Evolutionary conservation across 2,113 vertebrate species (phyloP).

Genomic region (Dipodomys spectabilis): DNA sequence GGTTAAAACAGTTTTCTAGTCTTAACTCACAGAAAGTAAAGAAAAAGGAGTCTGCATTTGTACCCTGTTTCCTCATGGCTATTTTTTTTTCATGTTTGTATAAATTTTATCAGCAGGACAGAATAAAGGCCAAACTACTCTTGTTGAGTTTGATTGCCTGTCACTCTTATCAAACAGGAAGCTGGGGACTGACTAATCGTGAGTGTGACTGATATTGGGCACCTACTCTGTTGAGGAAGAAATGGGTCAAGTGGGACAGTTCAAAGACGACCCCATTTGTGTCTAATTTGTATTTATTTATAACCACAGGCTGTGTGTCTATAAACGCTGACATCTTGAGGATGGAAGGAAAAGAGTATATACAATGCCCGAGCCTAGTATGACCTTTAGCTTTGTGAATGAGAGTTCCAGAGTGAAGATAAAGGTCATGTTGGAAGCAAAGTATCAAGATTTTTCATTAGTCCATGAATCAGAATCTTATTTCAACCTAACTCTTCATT

Average conservation of each 20-base stretch:
- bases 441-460: conserved; percentile 60
- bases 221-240: conserved; percentile 28
- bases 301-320: not conserved
- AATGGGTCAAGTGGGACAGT: conserved; percentile 47
- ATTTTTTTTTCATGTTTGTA: conserved; percentile 33
- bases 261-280: conserved; percentile 1
- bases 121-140: conserved; percentile 42
- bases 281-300: conserved; percentile 42
- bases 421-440: conserved; percentile 63
- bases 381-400: conserved; percentile 69
- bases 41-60: conserved; percentile 21
- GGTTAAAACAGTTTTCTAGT: not conserved
- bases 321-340: conserved; percentile 11
- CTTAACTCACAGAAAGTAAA: not conserved
- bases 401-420: conserved; percentile 61
- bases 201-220: not conserved
- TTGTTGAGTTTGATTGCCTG: conserved; percentile 24
- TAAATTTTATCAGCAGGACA: conserved; percentile 38
- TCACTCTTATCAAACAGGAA: conserved; percentile 25
- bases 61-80: not conserved
- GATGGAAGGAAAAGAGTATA: not conserved
- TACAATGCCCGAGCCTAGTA: not conserved
- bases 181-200: not conserved
- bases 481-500: conserved; percentile 65
- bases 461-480: conserved; percentile 63